These are phyloP conservation scores for Synodontis membranacea DNA, from an alignment of 2,113 vertebrate species.

Conservation along the genomic window DNA sequence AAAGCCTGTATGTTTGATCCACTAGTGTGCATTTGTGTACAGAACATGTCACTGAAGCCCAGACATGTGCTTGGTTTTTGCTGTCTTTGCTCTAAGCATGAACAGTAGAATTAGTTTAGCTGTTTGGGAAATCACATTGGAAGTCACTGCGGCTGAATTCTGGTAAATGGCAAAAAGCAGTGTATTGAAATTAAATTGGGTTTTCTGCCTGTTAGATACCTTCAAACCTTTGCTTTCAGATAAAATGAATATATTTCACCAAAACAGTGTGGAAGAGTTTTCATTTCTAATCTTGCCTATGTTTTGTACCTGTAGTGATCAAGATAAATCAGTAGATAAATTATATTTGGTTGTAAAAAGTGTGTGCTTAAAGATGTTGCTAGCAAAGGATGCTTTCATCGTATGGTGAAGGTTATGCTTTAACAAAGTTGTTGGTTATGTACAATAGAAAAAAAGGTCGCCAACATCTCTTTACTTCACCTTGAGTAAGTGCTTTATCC, in stretches of 20 bases:
- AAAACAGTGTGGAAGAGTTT: no score
- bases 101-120: not conserved
- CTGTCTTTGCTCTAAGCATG: not conserved
- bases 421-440: not conserved
- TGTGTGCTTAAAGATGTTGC: not conserved
- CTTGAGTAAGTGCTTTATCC: no score
- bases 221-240: not conserved
- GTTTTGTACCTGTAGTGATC: not conserved
- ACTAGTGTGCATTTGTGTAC: not conserved
- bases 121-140: not conserved
- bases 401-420: not conserved
- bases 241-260: not conserved
- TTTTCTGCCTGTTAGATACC: not conserved
- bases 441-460: not conserved
- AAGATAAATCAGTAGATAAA: not conserved
- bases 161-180: not conserved
- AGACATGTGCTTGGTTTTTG: not conserved
- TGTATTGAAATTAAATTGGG: not conserved
- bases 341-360: not conserved
- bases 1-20: not conserved
- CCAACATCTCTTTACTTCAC: no score
- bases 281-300: not conserved
- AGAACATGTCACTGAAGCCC: not conserved
- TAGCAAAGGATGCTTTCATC: not conserved
- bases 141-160: not conserved